Conservation (phyloP, 2,113 vertebrate species). For the Corythaeola cristata region DNA sequence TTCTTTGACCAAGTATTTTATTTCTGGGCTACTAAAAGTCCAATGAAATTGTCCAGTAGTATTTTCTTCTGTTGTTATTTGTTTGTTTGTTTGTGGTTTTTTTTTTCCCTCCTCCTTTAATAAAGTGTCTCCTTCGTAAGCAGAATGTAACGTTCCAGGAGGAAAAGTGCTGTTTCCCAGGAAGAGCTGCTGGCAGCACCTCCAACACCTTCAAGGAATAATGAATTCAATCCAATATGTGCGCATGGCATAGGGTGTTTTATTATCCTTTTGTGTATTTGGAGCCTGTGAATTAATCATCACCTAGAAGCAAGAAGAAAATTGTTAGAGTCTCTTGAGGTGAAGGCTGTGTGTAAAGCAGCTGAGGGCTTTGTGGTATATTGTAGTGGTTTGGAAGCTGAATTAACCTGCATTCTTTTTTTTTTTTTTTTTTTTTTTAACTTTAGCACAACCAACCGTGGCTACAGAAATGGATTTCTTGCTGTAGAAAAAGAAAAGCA, state of each 20-base stretch:
- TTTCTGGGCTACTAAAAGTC: background rate
- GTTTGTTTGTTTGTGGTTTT: too few species aligned
- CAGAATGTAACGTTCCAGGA: background rate
- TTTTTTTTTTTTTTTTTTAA: background rate
- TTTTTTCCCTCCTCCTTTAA: background rate
- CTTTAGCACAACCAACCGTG: background rate
- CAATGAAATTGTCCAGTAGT: background rate
- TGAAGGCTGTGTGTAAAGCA: slow-evolving; percentile 17
- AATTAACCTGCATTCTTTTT: background rate
- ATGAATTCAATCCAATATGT: slow-evolving; percentile 22
- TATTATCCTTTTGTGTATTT: slow-evolving; percentile 25
- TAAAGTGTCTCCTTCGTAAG: background rate
- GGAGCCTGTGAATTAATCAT: slow-evolving; percentile 47
- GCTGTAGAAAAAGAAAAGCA: background rate
- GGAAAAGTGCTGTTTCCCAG: background rate
- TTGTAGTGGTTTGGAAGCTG: background rate
- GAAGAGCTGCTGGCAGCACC: background rate
- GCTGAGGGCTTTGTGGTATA: slow-evolving; percentile 21
- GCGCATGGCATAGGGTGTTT: background rate
- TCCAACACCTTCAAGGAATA: slow-evolving; percentile 10
- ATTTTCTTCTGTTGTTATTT: background rate
- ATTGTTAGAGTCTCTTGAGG: slow-evolving; percentile 42
- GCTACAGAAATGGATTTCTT: slow-evolving; percentile 14
- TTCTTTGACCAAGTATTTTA: background rate
- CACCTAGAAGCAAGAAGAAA: slow-evolving; percentile 36